Percentiles rank a stretch among this genome's conserved stretches.
phyloP scores from a whole-genome alignment of 1,140 invertebrate species.

The Monochamus saltuarius region DNA sequence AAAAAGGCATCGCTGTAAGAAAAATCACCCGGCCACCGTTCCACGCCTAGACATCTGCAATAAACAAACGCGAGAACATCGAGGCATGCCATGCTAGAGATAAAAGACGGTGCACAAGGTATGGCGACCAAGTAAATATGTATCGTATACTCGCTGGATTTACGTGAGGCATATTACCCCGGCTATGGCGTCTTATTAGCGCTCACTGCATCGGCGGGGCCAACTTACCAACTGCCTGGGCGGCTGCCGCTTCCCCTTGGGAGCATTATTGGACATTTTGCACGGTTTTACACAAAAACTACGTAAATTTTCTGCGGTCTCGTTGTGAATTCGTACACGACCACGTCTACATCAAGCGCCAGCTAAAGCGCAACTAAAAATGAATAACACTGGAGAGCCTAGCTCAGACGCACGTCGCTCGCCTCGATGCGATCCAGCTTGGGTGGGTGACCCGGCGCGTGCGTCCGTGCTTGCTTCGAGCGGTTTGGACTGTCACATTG shows the following conservation, averaged over 20 bases:
- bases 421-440: neutral
- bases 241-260: slow-evolving; percentile 31
- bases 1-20: neutral
- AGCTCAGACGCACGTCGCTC: neutral
- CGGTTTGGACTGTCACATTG: slow-evolving; percentile 11
- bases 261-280: slow-evolving; percentile 39
- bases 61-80: slow-evolving; percentile 5
- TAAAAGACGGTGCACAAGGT: slow-evolving; percentile 25
- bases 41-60: neutral
- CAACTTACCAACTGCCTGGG: slow-evolving; percentile 40
- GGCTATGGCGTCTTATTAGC: slow-evolving; percentile 33
- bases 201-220: slow-evolving; percentile 14
- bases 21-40: neutral
- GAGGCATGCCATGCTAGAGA: slow-evolving; percentile 21
- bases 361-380: slow-evolving; percentile 42
- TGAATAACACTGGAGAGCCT: slow-evolving; percentile 14
- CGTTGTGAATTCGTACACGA: slow-evolving; percentile 22
- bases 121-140: slow-evolving; percentile 33
- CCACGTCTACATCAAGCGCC: slow-evolving; percentile 37
- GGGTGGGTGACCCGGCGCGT: neutral
- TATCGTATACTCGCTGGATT: slow-evolving; percentile 22
- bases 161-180: slow-evolving; percentile 35
- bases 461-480: neutral
- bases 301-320: slow-evolving; percentile 38
- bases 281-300: slow-evolving; percentile 25